A percentile compares a stretch with the other conserved stretches of the same genome.
These are phyloP conservation scores for Hydropotes inermis DNA, from an alignment of 2,113 vertebrate species.

Conservation along the genomic window DNA sequence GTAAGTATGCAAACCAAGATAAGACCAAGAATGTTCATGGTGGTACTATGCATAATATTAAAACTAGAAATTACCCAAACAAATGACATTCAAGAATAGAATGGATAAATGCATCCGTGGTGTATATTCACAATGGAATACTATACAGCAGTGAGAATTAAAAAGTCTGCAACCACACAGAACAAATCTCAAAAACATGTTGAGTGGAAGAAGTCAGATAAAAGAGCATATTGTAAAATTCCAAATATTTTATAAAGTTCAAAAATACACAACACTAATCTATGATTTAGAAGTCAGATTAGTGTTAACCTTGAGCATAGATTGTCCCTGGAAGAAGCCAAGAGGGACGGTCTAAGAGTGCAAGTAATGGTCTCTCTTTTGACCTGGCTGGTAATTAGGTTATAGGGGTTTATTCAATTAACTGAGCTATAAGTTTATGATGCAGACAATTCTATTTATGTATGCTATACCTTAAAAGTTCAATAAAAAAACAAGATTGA, in stretches of 20 bases:
- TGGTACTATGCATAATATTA: not conserved
- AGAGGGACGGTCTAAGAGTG: rapidly evolving
- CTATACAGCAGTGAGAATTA: not conserved
- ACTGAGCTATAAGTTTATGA: not conserved
- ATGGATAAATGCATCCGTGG: not conserved
- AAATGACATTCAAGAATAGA: not conserved
- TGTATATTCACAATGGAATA: not conserved
- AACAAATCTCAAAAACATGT: not conserved
- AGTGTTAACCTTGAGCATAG: not conserved
- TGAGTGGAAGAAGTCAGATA: not conserved
- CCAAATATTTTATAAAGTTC: not conserved
- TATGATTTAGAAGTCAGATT: not conserved
- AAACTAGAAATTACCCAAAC: not conserved
- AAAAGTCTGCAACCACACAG: not conserved
- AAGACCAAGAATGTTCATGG: not conserved
- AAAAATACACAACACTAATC: not conserved
- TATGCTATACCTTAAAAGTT: not conserved
- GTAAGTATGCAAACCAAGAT: not conserved
- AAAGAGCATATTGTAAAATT: not conserved
- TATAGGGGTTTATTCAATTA: not conserved
- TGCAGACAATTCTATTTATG: not conserved
- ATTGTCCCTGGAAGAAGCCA: not conserved
- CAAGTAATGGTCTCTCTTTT: not conserved
- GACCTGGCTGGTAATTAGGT: not conserved
- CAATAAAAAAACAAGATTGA: not conserved